phyloP scores from a whole-genome alignment of 2,888 invertebrate genomes.

The Laothoe populi region DNA sequence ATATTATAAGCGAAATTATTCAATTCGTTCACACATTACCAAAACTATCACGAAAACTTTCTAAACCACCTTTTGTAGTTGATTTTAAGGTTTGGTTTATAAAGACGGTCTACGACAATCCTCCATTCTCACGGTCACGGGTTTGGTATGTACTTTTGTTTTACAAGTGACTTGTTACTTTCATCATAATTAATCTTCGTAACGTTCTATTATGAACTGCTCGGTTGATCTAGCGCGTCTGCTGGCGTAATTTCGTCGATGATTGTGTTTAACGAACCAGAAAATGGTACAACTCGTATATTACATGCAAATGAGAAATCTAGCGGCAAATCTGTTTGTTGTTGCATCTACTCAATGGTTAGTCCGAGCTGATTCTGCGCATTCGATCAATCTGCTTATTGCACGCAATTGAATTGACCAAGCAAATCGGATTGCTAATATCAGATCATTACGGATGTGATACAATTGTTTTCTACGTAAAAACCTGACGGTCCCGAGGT shows the following conservation, averaged over 20 bases:
- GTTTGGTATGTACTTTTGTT: slow-evolving; percentile 42
- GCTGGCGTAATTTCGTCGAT: slow-evolving; percentile 29
- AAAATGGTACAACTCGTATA: slow-evolving; percentile 51
- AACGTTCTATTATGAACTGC: slow-evolving; percentile 17
- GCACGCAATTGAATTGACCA: slow-evolving; percentile 61
- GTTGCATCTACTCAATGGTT: slow-evolving; percentile 52
- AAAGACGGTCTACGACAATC: slow-evolving; percentile 34
- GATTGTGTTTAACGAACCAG: slow-evolving; percentile 49
- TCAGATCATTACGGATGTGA: slow-evolving; percentile 59
- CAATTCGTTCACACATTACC: slow-evolving; percentile 41
- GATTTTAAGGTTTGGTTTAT: slow-evolving; percentile 9
- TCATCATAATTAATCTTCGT: slow-evolving; percentile 41
- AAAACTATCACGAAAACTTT: slow-evolving; percentile 46
- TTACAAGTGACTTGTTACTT: slow-evolving; percentile 43
- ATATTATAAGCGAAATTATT: background rate
- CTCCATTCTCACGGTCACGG: slow-evolving; percentile 49
- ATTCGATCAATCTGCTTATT: slow-evolving; percentile 61
- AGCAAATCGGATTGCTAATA: slow-evolving; percentile 68
- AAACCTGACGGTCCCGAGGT: slow-evolving; percentile 41
- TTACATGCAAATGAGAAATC: slow-evolving; percentile 53
- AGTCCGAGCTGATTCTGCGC: slow-evolving; percentile 52
- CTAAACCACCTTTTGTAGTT: slow-evolving; percentile 44
- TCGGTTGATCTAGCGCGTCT: slow-evolving; percentile 25
- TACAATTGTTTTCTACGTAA: slow-evolving; percentile 53
- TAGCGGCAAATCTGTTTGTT: slow-evolving; percentile 64